Conservation (phyloP, 2,797 vertebrate species). For the Enteromius afrohamiltoni region DNA sequence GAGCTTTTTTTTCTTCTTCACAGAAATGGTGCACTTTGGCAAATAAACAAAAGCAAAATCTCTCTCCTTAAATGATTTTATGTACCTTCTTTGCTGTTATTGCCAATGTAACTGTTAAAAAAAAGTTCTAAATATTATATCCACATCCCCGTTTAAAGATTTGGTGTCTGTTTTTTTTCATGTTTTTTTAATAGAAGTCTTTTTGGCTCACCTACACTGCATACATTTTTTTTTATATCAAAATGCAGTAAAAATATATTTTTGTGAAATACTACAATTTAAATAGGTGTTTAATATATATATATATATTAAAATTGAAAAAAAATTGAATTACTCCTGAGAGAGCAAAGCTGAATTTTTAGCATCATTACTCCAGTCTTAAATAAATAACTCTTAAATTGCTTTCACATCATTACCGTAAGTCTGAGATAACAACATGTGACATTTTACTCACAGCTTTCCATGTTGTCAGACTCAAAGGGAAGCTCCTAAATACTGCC, state of each 20-base stretch:
- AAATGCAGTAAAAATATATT: not conserved
- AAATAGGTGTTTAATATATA: not conserved
- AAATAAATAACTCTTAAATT: no score
- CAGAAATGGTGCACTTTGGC: slow-evolving; percentile 5
- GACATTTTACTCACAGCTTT: no score
- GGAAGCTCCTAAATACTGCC: no score
- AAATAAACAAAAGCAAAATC: not conserved
- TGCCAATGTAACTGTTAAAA: not conserved
- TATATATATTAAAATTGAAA: no score
- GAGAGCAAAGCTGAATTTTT: not conserved
- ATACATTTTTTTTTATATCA: not conserved
- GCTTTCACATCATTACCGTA: no score
- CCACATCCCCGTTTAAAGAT: not conserved
- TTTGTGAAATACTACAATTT: not conserved
- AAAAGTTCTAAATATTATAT: not conserved
- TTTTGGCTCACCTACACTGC: not conserved
- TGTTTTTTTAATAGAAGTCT: not conserved
- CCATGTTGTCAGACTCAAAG: no score
- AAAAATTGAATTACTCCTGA: not conserved
- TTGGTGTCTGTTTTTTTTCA: not conserved
- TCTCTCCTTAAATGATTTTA: not conserved
- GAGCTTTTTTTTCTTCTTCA: slow-evolving; percentile 30
- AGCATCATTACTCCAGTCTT: not conserved
- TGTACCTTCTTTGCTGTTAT: not conserved
- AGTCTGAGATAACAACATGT: no score